Evolutionary conservation across 1,140 invertebrate genomes (phyloP), one percentile per base, ranked within the genome.

Genomic region (Xylocopa sonorina): DNA sequence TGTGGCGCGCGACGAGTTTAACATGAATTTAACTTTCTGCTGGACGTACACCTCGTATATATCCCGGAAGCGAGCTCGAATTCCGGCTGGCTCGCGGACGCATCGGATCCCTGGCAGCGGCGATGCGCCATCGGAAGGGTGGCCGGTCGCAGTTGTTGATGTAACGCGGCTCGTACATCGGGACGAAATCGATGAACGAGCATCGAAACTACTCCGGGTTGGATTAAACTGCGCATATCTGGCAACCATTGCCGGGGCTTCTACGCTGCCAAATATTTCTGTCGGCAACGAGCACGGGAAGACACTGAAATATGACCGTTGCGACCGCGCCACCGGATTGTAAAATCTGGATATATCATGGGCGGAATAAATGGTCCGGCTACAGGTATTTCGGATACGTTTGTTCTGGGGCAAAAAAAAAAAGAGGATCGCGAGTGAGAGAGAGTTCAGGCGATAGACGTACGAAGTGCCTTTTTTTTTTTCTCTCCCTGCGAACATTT

Each of bases 261-360:
- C 64, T 12, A 34, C 34, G 21, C 43, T 46, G 29, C 41, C 55
- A 66, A 84, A 84, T 84, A 84, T 84, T 84, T 84, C 72, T 72
- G 71, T 51, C 51, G 66, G 50, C 75, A 78, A 60, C 68, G 58
- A 64, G 50, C 32, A 66, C 18, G 66, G 77, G 71, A 80, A 80
- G 83, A 84, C 83, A 77, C 60, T 84, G 83, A 84, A 83, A 81
- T 84, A 84, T 79, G 78, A 80, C 76, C 68, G 27, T 53, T 50
- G 71, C 67, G 57, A 32, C 43, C 27, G 21, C 58, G 58, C 32
- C 72, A 21, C 21, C 67, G 57, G 78, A 83, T 83, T 64, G 60
- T 74, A 69, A 72, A 64, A 60, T 84, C 78, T 51, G 77, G 78
- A 84, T 84, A 73, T 80, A 84, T 84, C 82, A 80, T 46, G 55